Conservation (phyloP, 2,888 invertebrate genomes). For the Drosophila setosimentum region DNA sequence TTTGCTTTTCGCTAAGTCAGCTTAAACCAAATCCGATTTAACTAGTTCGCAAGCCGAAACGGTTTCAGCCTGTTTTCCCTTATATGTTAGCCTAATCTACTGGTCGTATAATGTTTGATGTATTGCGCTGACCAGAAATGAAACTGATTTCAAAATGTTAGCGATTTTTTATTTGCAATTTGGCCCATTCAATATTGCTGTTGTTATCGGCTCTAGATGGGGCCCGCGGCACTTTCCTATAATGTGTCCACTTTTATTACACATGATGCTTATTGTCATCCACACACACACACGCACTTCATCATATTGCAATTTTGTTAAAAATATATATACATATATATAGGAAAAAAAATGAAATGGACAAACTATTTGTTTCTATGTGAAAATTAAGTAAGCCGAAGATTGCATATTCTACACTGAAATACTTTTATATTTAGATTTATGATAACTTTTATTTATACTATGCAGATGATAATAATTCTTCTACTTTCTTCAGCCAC, state of each 20-base stretch:
- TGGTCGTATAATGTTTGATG: not conserved
- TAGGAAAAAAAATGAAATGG: not conserved
- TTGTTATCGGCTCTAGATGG: constrained; percentile 40
- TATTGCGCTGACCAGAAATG: constrained; percentile 5
- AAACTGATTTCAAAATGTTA: constrained; percentile 16
- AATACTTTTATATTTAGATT: too few species aligned
- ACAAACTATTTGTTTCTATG: not conserved
- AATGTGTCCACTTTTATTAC: constrained; percentile 73
- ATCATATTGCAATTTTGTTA: constrained; percentile 50
- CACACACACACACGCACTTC: constrained; percentile 22
- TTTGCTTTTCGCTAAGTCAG: not conserved
- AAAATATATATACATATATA: constrained; percentile 29
- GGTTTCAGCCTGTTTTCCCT: not conserved
- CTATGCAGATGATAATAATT: not conserved
- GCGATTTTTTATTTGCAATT: constrained; percentile 16
- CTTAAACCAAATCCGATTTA: not conserved
- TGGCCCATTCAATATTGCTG: constrained; percentile 29
- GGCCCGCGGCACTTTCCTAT: constrained; percentile 65
- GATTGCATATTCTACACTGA: constrained; percentile 18
- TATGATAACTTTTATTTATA: not conserved
- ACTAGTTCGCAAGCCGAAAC: not conserved
- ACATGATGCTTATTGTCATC: constrained; percentile 72
- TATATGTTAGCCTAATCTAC: not conserved
- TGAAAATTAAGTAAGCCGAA: not conserved
- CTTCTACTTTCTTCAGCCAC: not conserved